phyloP scores from a whole-genome alignment of 2,888 invertebrate genomes.

The Copidosoma aretas region DNA sequence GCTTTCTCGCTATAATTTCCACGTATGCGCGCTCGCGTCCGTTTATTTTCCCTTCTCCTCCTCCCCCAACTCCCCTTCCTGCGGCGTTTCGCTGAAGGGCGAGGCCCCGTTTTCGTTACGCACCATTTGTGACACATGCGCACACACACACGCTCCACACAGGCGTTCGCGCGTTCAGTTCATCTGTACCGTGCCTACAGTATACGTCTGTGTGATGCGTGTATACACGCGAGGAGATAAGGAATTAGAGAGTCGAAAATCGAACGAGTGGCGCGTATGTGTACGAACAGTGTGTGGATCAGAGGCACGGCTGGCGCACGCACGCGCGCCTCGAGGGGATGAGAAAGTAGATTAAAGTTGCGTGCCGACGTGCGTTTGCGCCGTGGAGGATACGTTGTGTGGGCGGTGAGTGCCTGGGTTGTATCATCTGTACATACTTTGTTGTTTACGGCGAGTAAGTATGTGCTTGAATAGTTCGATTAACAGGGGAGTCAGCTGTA shows the following conservation, averaged over 20 bases:
- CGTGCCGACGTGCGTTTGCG: background rate
- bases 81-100: conserved; percentile 13
- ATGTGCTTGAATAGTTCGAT: too few relatives aligned
- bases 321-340: conserved; percentile 18
- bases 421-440: too few relatives aligned
- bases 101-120: conserved; percentile 20
- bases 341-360: conserved; percentile 26
- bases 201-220: background rate
- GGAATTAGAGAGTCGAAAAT: conserved; percentile 27
- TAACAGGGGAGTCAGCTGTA: too few relatives aligned
- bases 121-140: conserved; percentile 22
- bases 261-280: background rate
- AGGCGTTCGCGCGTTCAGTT: background rate
- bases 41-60: conserved; percentile 2
- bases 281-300: background rate
- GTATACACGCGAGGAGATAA: conserved; percentile 12
- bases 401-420: too few relatives aligned
- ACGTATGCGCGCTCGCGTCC: background rate
- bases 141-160: background rate
- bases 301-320: background rate
- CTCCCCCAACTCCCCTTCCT: too few relatives aligned
- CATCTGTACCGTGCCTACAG: too few relatives aligned
- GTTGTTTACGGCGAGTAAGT: too few relatives aligned
- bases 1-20: background rate
- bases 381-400: background rate